A percentile compares a stretch with the other conserved stretches of the same genome.
These are phyloP conservation scores for Lepas anatifera DNA, from an alignment of 2,888 invertebrate species.

Conservation along the genomic window DNA sequence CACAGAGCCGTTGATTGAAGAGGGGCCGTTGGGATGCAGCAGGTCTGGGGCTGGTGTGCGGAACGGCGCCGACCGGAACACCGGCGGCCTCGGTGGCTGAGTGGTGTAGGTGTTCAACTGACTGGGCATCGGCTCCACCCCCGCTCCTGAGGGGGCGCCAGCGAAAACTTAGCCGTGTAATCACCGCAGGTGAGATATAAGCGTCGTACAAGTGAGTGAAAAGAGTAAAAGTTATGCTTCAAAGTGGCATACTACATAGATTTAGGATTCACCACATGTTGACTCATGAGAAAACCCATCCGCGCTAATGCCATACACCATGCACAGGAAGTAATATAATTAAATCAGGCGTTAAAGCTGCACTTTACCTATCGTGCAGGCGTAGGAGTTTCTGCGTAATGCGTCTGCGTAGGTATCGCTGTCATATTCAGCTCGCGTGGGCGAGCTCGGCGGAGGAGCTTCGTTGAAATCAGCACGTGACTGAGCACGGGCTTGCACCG, in stretches of 20 bases:
- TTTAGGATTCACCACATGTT: no score
- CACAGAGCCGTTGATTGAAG: constrained; percentile 39
- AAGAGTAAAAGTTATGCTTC: no score
- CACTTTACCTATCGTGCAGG: constrained; percentile 18
- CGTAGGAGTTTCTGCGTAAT: constrained; percentile 19
- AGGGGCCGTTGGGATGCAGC: constrained; percentile 66
- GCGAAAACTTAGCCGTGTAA: constrained; percentile 72
- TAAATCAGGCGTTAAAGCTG: constrained; percentile 20
- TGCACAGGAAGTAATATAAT: not conserved
- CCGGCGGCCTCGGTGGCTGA: constrained; percentile 72
- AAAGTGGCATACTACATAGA: no score
- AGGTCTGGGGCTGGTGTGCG: constrained; percentile 70
- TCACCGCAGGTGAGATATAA: not conserved
- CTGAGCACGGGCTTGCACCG: no score
- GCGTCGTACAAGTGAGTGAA: no score
- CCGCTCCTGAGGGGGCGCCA: no score
- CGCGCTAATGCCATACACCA: no score
- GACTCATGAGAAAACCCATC: no score
- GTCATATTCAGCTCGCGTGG: no score
- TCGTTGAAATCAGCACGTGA: no score
- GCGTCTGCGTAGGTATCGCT: not conserved
- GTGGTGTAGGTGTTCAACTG: constrained; percentile 56
- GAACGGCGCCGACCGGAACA: constrained; percentile 66
- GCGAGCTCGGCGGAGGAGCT: no score
- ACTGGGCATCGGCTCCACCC: constrained; percentile 33